A percentile compares a stretch with the other conserved stretches of the same genome.
Conservation (phyloP, 2,113 vertebrate species). For the Scomber japonicus region DNA sequence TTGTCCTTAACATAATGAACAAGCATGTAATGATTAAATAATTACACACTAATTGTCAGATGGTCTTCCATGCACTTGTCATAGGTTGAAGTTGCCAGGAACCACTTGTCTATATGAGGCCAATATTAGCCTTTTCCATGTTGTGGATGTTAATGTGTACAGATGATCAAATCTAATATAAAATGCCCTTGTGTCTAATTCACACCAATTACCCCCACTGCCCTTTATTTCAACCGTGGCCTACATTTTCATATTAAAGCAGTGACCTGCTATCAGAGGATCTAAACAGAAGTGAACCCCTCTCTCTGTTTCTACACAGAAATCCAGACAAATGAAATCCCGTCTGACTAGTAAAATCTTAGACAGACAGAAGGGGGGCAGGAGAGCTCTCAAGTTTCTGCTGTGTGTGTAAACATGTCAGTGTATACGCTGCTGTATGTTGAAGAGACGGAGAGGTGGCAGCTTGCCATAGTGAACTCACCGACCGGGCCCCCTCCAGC, state of each 20-base stretch:
- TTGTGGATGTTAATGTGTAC: background rate
- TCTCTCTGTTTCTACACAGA: constrained; percentile 15
- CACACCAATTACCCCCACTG: constrained; percentile 5
- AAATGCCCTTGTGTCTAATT: background rate
- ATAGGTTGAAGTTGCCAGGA: constrained; percentile 5
- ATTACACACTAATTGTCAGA: background rate
- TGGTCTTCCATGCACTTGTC: background rate
- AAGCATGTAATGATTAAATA: too few species aligned
- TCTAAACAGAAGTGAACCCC: constrained; percentile 26
- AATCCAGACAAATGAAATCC: constrained; percentile 27
- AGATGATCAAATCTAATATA: background rate
- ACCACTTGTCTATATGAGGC: background rate
- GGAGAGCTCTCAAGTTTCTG: background rate
- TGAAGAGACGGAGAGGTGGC: constrained; percentile 67
- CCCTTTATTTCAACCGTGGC: constrained; percentile 44
- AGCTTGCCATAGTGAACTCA: constrained; percentile 78
- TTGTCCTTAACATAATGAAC: too few species aligned
- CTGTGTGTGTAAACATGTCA: constrained; percentile 67
- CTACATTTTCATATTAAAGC: constrained; percentile 48
- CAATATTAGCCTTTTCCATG: too few species aligned
- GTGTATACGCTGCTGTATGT: constrained; percentile 68
- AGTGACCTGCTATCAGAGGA: background rate
- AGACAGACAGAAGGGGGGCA: background rate
- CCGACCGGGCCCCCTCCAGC: constrained; percentile 71
- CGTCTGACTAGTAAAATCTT: constrained; percentile 4